Evolutionary conservation across 1,140 invertebrate genomes (phyloP).

Genomic region (Drosophila fuyamai): DNA sequence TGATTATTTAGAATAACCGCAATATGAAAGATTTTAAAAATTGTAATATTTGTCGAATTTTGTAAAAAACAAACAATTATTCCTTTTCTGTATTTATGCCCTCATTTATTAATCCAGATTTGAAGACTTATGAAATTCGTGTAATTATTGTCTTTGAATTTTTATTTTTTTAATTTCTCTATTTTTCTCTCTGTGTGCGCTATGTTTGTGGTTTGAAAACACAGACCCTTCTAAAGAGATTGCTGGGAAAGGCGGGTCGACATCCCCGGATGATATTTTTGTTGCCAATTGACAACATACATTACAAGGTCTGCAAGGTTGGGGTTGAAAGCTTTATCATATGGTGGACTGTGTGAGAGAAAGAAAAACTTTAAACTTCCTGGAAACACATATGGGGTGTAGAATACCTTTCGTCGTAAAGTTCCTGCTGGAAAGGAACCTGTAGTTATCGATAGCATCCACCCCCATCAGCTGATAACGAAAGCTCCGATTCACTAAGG

Average conservation of each 20-base stretch:
- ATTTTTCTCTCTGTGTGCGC: constrained; percentile 2
- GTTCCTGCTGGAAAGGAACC: background rate
- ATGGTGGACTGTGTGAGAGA: constrained; percentile 46
- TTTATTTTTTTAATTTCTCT: background rate
- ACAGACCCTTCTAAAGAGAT: constrained; percentile 11
- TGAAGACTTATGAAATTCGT: too few relatives aligned
- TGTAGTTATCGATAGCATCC: constrained; percentile 16
- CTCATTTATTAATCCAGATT: too few relatives aligned
- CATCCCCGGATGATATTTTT: constrained; percentile 45
- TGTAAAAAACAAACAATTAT: too few relatives aligned
- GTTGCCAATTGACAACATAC: constrained; percentile 41
- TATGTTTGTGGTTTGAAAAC: constrained; percentile 49
- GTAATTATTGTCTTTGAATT: background rate
- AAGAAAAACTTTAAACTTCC: constrained; percentile 23
- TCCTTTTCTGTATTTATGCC: too few relatives aligned
- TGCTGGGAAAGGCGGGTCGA: constrained; percentile 32
- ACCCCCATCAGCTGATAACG: constrained; percentile 50
- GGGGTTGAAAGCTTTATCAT: constrained; percentile 73
- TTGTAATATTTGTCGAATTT: too few relatives aligned
- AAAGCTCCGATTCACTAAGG: constrained; percentile 37
- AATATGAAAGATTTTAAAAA: too few relatives aligned
- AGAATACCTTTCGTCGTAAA: background rate
- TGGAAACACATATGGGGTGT: constrained; percentile 4
- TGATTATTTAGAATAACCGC: too few relatives aligned
- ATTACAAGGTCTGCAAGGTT: constrained; percentile 69